Evolutionary conservation across 2,888 invertebrate genomes (phyloP), one percentile per base, ranked within the genome.

Genomic region (Alviniconcha strummeri): DNA sequence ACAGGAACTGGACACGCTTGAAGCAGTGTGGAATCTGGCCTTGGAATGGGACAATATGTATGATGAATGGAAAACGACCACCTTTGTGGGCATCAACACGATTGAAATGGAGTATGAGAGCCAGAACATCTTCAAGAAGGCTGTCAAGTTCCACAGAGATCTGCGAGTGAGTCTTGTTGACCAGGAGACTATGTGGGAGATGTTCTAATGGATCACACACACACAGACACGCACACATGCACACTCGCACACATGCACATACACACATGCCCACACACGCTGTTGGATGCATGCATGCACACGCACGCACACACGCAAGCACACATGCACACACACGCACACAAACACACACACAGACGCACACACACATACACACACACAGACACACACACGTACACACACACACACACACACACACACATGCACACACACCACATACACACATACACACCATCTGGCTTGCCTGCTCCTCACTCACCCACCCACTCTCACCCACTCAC

Each of bases 1-100:
- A 36, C 90, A 95, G 95, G 97, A 97, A 90, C 91, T 97, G 81
- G 95, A 96, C 89, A 95, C 96, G 81, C 94, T 97, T 82, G 96
- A 96, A 92, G 94, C 96, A 87, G 96, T 97, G 8, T 98, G 98
- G 98, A 95, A 95, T 83, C 93, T 97, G 84, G 96, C 96, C 7
- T 94, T 95, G 64, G 96, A 97, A 90, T 97, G 97, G 97, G 96
- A 97, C 91, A 95, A 94, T 52, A 95, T 96, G 4, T 97, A 97
- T 97, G 95, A 96, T 86, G 95, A 94, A 89, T 97, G 97, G 95
- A 97, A 96, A 93, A 95, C 94, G 1, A 96, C 96, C 79, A 96
- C 96, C 84, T 97, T 98, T 94, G 84, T 86, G 1, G 91, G 91
- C 17, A 89, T 94, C 17, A 89, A 93, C 84, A 93, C 93, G 1